Conservation (phyloP, 2,888 invertebrate genomes). For the Melolontha melolontha region DNA sequence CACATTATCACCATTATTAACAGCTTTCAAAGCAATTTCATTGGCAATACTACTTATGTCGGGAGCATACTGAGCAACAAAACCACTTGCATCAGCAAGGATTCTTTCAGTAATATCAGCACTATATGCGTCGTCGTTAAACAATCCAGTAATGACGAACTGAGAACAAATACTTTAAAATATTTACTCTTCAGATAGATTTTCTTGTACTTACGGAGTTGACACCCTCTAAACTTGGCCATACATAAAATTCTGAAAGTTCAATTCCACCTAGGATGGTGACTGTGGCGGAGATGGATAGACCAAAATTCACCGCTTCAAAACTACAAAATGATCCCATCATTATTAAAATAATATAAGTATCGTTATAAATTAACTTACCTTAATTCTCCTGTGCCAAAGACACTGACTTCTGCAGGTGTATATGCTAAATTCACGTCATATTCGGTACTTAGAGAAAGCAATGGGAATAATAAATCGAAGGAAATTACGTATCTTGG, state of each 20-base stretch:
- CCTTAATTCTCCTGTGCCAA: slow-evolving; percentile 26
- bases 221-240: slow-evolving; percentile 28
- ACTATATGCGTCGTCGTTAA: slow-evolving; percentile 30
- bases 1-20: slow-evolving; percentile 23
- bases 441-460: slow-evolving; percentile 27
- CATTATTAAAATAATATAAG: neutral
- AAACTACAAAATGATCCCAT: slow-evolving; percentile 4
- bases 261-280: slow-evolving; percentile 26
- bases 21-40: slow-evolving; percentile 4
- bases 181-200: neutral
- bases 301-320: slow-evolving; percentile 23
- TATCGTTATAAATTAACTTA: slow-evolving; percentile 17
- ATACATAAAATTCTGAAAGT: slow-evolving; percentile 15
- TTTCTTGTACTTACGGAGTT: slow-evolving; percentile 25
- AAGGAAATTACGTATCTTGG: slow-evolving; percentile 23
- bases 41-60: slow-evolving; percentile 1
- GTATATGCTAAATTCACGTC: neutral
- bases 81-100: slow-evolving; percentile 15
- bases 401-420: neutral
- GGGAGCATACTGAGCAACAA: slow-evolving; percentile 18
- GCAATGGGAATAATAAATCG: slow-evolving; percentile 17
- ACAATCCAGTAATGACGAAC: slow-evolving; percentile 35
- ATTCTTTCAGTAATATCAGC: slow-evolving; percentile 19
- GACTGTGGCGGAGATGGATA: slow-evolving; percentile 16
- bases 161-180: slow-evolving; percentile 4